Evolutionary conservation across 1,140 invertebrate genomes (phyloP), one percentile per base, ranked within the genome.

Genomic region (Bombus difficillimus): DNA sequence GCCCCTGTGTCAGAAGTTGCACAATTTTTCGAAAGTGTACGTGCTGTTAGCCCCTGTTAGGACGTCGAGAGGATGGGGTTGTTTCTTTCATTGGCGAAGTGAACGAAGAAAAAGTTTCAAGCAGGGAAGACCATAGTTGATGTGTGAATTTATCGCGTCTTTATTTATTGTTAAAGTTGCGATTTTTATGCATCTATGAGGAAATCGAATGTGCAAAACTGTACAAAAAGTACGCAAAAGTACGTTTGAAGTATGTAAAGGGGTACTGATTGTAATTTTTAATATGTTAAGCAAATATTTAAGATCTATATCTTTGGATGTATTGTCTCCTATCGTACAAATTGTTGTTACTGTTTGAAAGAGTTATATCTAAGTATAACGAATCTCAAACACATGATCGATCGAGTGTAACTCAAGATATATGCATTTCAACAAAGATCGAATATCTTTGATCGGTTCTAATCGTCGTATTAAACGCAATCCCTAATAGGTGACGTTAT

Each of bases 211-310:
- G 10, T 62, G 10, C 12, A 62, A 5, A 62, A 62, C 0, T 62
- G 28, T 13, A n/a, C 1, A 3, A 25, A 0, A 59, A 10, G 25
- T 25, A 59, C 0, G 0, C 8, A 59, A 28, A 1, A 28, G 25
- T 28, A 59, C 25, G 28, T 59, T 28, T 18, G 10, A 59, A 59
- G 1, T 28, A 59, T 59, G 57, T 3, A 59, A 59, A 28, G 10
- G 2, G 12, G 1, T n/a, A n/a, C 59, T n/a, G 28, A n/a, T 13
- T 1, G 59, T 13, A 62, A 62, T 62, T 53, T 53, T 53, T 18
- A 53, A 53, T 53, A 22, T 53, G 47, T 53, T 53, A 22, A 53
- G 2, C 5, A 53, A 22, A 22, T 53, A 2, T 22, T 22, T 53
- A 53, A 22, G 6, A 53, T 22, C 47, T 2, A 2, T 53, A 22